phyloP scores from a whole-genome alignment of 2,888 invertebrate species.

The Nephrotoma guestfalica region DNA sequence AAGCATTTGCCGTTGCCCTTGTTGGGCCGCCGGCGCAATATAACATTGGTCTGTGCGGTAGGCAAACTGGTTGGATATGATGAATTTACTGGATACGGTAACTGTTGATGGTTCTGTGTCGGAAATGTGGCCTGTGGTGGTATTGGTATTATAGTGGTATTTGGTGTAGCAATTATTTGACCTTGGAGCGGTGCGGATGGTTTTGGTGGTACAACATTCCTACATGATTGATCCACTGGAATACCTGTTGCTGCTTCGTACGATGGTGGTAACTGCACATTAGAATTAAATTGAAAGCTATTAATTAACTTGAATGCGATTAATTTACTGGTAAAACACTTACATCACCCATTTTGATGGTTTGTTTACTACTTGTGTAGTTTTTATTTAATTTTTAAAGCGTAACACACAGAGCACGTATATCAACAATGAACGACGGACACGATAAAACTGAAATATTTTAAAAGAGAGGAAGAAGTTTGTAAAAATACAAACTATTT shows the following conservation, averaged over 20 bases:
- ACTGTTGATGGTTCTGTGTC: background rate
- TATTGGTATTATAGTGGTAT: background rate
- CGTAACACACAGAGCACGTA: too few relatives aligned
- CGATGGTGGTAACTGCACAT: background rate
- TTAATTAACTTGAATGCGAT: too few relatives aligned
- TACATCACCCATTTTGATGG: background rate
- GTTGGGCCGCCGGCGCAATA: background rate
- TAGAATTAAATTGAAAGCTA: background rate
- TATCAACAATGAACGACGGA: too few relatives aligned
- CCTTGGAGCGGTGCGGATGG: background rate
- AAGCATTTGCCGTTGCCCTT: background rate
- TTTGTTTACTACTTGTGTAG: background rate
- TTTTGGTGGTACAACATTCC: background rate
- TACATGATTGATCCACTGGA: background rate
- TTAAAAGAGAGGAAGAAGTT: too few relatives aligned
- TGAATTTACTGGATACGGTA: background rate
- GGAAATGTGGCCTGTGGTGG: background rate
- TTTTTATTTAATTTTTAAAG: background rate
- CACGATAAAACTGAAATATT: too few relatives aligned
- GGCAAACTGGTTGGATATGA: background rate
- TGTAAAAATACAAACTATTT: too few relatives aligned
- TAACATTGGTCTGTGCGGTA: background rate
- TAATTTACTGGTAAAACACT: background rate
- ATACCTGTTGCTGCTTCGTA: background rate
- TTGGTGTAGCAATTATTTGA: background rate